Conservation (phyloP, 1,140 invertebrate genomes). For the Saccostrea glomerata region DNA sequence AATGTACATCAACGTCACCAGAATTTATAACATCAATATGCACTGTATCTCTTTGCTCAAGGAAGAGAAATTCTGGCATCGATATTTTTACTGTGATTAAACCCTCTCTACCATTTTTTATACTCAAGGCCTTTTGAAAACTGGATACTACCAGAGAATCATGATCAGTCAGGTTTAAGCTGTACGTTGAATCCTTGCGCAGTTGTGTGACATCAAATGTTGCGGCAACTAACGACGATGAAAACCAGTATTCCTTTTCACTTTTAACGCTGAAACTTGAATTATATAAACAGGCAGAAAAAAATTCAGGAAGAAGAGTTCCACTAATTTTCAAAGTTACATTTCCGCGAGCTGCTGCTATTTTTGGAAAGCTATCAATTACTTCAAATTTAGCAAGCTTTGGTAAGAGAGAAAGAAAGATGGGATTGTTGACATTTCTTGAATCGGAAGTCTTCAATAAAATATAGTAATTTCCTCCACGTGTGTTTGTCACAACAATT, state of each 20-base stretch:
- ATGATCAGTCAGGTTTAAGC: not conserved
- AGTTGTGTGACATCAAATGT: not conserved
- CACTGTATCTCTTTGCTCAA: not conserved
- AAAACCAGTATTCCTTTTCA: not conserved
- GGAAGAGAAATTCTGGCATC: not conserved
- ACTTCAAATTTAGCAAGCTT: not conserved
- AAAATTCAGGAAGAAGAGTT: constrained; percentile 8
- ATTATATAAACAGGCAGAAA: not conserved
- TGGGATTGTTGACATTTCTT: not conserved
- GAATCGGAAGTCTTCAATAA: not conserved
- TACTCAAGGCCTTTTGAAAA: not conserved
- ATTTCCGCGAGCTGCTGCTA: not conserved
- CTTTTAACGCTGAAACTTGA: not conserved
- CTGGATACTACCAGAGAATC: not conserved
- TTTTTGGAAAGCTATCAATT: not conserved
- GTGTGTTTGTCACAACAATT: constrained; percentile 8
- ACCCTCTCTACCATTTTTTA: not conserved
- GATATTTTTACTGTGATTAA: not conserved
- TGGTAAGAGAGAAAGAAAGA: no score
- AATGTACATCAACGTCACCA: constrained; percentile 11
- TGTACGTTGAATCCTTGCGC: not conserved
- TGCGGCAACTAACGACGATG: not conserved
- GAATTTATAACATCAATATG: constrained; percentile 17
- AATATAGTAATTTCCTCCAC: constrained; percentile 26
- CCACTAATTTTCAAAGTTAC: constrained; percentile 16